phyloP scores from a whole-genome alignment of 2,888 invertebrate genomes.

The Eupithecia dodoneata region DNA sequence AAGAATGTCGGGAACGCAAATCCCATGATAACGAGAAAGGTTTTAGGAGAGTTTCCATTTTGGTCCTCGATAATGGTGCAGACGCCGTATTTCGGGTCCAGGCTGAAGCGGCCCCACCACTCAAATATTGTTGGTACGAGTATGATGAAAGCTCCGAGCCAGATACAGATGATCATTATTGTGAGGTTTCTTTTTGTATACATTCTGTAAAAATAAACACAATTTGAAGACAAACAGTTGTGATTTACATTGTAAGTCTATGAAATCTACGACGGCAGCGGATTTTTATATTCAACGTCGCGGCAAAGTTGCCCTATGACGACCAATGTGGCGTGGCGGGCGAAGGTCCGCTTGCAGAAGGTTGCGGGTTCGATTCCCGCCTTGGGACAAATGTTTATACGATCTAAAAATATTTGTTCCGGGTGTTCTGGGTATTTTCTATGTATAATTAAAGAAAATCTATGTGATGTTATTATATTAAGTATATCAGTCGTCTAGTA shows the following conservation, averaged over 20 bases:
- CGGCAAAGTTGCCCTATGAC: too few species aligned
- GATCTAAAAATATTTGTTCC: too few species aligned
- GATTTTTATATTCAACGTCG: too few species aligned
- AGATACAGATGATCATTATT: constrained; percentile 36
- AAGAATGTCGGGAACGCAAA: constrained; percentile 23
- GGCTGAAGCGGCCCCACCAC: constrained; percentile 36
- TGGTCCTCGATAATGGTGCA: constrained; percentile 35
- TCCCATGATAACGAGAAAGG: constrained; percentile 15
- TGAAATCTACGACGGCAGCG: too few species aligned
- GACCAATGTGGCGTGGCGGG: too few species aligned
- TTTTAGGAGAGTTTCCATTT: constrained; percentile 29
- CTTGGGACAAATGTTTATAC: too few species aligned
- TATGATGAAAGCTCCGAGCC: constrained; percentile 29
- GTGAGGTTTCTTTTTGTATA: constrained; percentile 34
- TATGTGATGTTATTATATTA: too few species aligned
- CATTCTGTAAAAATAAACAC: constrained; percentile 27
- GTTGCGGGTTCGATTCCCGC: too few species aligned
- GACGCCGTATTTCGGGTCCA: constrained; percentile 28
- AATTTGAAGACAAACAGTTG: neutral
- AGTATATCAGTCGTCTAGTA: too few species aligned
- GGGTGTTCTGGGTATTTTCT: too few species aligned
- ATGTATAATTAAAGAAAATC: too few species aligned
- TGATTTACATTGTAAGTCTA: neutral
- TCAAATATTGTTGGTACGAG: constrained; percentile 23
- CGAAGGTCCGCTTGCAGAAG: too few species aligned